A percentile compares a stretch with the other conserved stretches of the same genome.
These are phyloP conservation scores for Dioctria rufipes DNA, from an alignment of 2,888 invertebrate genomes.

Conservation along the genomic window DNA sequence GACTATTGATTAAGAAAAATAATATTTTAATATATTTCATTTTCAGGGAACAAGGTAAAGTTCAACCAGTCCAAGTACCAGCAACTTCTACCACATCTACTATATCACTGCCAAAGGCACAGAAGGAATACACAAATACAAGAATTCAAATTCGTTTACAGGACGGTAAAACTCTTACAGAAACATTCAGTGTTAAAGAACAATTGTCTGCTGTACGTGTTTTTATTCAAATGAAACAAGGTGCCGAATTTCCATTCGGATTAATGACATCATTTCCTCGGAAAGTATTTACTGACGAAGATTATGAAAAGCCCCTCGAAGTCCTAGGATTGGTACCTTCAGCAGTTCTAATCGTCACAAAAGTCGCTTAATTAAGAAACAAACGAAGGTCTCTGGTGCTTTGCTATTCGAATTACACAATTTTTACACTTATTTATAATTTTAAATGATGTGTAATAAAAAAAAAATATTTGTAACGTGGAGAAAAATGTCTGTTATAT, in stretches of 20 bases:
- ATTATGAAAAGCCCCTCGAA: slow-evolving; percentile 90
- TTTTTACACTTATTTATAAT: slow-evolving; percentile 15
- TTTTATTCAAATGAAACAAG: slow-evolving; percentile 86
- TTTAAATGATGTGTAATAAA: neutral
- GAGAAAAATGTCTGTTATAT: neutral
- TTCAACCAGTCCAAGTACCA: slow-evolving; percentile 63
- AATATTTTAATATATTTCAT: no score
- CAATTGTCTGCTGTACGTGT: slow-evolving; percentile 91
- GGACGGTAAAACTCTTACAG: slow-evolving; percentile 81
- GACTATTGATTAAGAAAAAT: no score
- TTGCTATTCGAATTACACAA: slow-evolving; percentile 1
- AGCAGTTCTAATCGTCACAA: slow-evolving; percentile 85
- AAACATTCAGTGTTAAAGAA: slow-evolving; percentile 89
- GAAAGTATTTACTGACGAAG: slow-evolving; percentile 87
- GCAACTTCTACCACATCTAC: slow-evolving; percentile 67
- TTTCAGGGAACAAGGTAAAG: slow-evolving; percentile 55
- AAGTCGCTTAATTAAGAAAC: slow-evolving; percentile 64
- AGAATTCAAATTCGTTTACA: slow-evolving; percentile 84
- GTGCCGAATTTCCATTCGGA: slow-evolving; percentile 82
- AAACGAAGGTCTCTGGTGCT: neutral
- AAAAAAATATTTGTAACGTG: neutral
- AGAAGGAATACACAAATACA: slow-evolving; percentile 79
- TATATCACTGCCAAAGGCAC: slow-evolving; percentile 64
- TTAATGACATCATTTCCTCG: slow-evolving; percentile 94
- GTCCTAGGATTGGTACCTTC: slow-evolving; percentile 88